Percentiles rank a stretch among this genome's conserved stretches.
These are phyloP conservation scores for Agrenia bidenticulata DNA, from an alignment of 2,888 invertebrate genomes.

Conservation along the genomic window DNA sequence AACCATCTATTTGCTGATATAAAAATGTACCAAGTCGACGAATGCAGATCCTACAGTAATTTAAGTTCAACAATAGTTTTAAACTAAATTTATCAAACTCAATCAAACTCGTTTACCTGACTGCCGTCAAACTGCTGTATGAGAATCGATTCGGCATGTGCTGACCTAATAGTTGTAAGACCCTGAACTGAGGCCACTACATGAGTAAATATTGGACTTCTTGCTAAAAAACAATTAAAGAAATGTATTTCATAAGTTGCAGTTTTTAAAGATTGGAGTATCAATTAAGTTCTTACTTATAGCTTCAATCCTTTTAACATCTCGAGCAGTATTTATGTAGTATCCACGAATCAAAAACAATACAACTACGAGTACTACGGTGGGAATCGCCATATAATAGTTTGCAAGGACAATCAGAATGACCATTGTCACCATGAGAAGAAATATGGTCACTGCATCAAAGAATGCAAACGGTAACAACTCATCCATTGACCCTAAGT, in stretches of 20 bases:
- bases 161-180: conserved; percentile 86
- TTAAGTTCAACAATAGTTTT: background rate
- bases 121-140: conserved; percentile 72
- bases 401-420: conserved; percentile 58
- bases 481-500: conserved; percentile 65
- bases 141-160: conserved; percentile 75
- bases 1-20: conserved; percentile 88
- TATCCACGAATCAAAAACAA: conserved; percentile 74
- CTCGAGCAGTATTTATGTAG: conserved; percentile 76
- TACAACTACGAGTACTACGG: conserved; percentile 67
- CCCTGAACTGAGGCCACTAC: conserved; percentile 86
- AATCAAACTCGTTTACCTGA: conserved; percentile 61
- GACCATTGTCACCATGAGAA: conserved; percentile 58
- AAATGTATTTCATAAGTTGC: background rate
- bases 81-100: background rate
- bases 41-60: conserved; percentile 61
- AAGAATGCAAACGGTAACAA: conserved; percentile 66
- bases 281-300: conserved; percentile 57
- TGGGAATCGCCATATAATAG: conserved; percentile 61
- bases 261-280: too few species aligned
- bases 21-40: conserved; percentile 89
- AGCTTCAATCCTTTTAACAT: conserved; percentile 65
- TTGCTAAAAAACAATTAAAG: conserved; percentile 61
- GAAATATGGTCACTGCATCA: conserved; percentile 60
- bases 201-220: conserved; percentile 92